A percentile compares a stretch with the other conserved stretches of the same genome.
Conservation (phyloP, 2,888 invertebrate genomes). For the Lomographa bimaculata region DNA sequence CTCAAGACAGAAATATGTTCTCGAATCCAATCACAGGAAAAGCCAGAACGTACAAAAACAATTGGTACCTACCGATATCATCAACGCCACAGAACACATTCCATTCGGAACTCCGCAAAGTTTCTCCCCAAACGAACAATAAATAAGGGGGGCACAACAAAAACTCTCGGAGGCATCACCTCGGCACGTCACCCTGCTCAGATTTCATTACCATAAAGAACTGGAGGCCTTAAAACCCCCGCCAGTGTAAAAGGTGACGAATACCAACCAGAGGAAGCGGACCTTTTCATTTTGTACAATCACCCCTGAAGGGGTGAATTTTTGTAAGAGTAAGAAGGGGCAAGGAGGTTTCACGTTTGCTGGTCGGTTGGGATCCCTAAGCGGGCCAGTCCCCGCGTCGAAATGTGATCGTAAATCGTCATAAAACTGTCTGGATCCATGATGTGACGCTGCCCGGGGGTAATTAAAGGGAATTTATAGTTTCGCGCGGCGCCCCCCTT, state of each 20-base stretch:
- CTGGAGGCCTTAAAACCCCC: slow-evolving; percentile 83
- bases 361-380: slow-evolving; percentile 64
- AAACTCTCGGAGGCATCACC: slow-evolving; percentile 81
- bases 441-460: slow-evolving; percentile 87
- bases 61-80: slow-evolving; percentile 55
- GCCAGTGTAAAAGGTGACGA: slow-evolving; percentile 81
- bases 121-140: slow-evolving; percentile 78
- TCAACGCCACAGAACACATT: slow-evolving; percentile 71
- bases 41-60: slow-evolving; percentile 57
- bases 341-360: slow-evolving; percentile 38
- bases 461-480: slow-evolving; percentile 85
- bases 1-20: slow-evolving; percentile 17
- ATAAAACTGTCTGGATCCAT: slow-evolving; percentile 89
- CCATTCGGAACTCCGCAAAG: slow-evolving; percentile 67
- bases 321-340: slow-evolving; percentile 39
- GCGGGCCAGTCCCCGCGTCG: slow-evolving; percentile 78
- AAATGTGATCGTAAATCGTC: slow-evolving; percentile 84
- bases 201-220: slow-evolving; percentile 84
- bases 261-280: slow-evolving; percentile 56
- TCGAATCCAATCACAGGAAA: slow-evolving; percentile 43
- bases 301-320: slow-evolving; percentile 28
- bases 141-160: slow-evolving; percentile 80
- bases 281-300: slow-evolving; percentile 35
- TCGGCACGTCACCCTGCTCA: slow-evolving; percentile 82
- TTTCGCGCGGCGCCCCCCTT: slow-evolving; percentile 55